phyloP scores from a whole-genome alignment of 1,140 invertebrate species.

The Sminthurides bifidus region DNA sequence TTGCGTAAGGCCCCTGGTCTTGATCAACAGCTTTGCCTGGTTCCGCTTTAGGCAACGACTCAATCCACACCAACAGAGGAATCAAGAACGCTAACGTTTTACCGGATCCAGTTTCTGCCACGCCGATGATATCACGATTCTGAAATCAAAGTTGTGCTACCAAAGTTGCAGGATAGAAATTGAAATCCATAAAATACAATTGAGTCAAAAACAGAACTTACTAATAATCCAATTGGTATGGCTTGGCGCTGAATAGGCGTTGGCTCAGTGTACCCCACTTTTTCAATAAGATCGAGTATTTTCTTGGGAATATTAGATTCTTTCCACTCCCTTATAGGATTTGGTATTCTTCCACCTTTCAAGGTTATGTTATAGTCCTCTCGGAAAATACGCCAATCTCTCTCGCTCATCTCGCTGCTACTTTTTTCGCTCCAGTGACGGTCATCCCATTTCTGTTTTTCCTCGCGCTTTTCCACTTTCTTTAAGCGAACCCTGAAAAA shows the following conservation, averaged over 20 bases:
- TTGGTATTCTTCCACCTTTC: conserved; percentile 93
- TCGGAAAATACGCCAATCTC: conserved; percentile 99
- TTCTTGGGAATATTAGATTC: conserved; percentile 85
- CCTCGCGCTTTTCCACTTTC: conserved; percentile 88
- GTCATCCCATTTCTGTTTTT: conserved; percentile 98
- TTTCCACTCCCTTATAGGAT: conserved; percentile 89
- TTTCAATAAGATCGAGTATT: conserved; percentile 87
- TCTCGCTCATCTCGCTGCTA: conserved; percentile 89
- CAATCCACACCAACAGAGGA: conserved; percentile 95
- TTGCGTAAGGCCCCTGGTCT: conserved; percentile 90
- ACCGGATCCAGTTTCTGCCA: conserved; percentile 96
- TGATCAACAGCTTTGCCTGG: conserved; percentile 79
- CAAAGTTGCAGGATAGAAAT: conserved; percentile 7
- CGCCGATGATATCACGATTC: conserved; percentile 98
- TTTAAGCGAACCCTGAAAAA: conserved; percentile 62
- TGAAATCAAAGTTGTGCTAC: conserved; percentile 38
- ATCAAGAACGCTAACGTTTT: conserved; percentile 98
- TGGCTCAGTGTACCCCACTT: conserved; percentile 93
- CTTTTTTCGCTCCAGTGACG: conserved; percentile 97
- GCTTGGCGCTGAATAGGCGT: conserved; percentile 99
- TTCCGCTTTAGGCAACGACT: conserved; percentile 90
- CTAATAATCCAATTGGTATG: conserved; percentile 88
- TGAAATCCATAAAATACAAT: conserved; percentile 3
- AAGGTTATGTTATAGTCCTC: conserved; percentile 99
- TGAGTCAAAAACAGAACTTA: conserved; percentile 15